A percentile compares a stretch with the other conserved stretches of the same genome.
Conservation (phyloP, 2,113 vertebrate species). For the Muntiacus muntjak region DNA sequence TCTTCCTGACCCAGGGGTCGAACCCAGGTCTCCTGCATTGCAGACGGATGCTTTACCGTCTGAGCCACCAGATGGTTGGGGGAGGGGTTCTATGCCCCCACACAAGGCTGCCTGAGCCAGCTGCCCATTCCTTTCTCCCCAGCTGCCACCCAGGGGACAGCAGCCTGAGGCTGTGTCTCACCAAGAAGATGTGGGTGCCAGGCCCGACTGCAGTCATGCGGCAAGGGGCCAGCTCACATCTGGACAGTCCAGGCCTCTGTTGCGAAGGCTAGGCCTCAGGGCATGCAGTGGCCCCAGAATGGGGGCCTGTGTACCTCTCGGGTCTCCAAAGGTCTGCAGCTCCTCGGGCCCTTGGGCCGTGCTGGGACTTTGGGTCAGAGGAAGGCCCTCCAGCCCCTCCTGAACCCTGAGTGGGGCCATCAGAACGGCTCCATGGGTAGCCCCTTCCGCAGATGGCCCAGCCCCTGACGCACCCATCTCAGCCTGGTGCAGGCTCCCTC, state of each 20-base stretch:
- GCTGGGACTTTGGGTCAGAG: not conserved
- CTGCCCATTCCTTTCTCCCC: not conserved
- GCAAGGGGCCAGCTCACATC: not conserved
- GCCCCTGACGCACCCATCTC: not conserved
- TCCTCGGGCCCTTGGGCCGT: not conserved
- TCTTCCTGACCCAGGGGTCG: not conserved
- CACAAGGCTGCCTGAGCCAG: not conserved
- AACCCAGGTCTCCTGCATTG: not conserved
- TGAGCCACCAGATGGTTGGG: not conserved
- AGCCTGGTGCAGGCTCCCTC: not conserved
- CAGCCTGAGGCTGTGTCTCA: not conserved
- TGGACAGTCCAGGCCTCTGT: not conserved
- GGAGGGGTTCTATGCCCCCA: not conserved
- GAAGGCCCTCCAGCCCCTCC: not conserved
- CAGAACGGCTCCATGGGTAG: not conserved
- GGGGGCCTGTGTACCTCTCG: not conserved
- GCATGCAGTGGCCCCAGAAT: rapidly evolving
- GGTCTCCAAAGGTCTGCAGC: not conserved
- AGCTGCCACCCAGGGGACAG: not conserved
- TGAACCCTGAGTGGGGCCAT: not conserved
- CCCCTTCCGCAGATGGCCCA: not conserved
- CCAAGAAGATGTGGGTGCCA: not conserved
- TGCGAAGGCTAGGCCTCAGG: not conserved
- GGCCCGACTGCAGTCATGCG: not conserved
- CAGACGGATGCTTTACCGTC: not conserved